A percentile compares a stretch with the other conserved stretches of the same genome.
These are phyloP conservation scores for Agriopis marginaria DNA, from an alignment of 2,888 invertebrate genomes.

Conservation along the genomic window DNA sequence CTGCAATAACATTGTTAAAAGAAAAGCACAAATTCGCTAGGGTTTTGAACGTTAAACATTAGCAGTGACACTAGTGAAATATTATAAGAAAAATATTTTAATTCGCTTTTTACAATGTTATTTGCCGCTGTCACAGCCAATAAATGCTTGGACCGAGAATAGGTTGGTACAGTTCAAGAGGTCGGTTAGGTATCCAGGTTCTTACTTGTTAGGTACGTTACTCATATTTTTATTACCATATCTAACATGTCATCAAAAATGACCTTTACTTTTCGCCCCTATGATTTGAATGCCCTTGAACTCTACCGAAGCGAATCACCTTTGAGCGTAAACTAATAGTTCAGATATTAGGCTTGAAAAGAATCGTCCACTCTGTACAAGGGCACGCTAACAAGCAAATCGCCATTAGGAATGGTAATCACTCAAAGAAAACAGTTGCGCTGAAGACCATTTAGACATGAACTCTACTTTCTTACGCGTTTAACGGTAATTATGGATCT, in stretches of 20 bases:
- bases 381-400: conserved; percentile 11
- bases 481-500: background rate
- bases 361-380: conserved; percentile 1
- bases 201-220: background rate
- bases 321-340: conserved; percentile 30
- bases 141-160: too few species aligned
- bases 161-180: background rate
- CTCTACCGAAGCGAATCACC: conserved; percentile 33
- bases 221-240: conserved; percentile 7
- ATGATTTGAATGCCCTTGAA: conserved; percentile 39
- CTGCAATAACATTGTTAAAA: too few species aligned
- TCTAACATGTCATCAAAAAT: conserved; percentile 26
- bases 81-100: too few species aligned
- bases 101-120: too few species aligned
- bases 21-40: too few species aligned
- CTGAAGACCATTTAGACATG: background rate
- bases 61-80: too few species aligned
- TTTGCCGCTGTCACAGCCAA: too few species aligned
- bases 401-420: background rate
- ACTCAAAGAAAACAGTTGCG: conserved; percentile 4
- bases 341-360: conserved; percentile 20
- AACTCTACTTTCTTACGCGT: conserved; percentile 1
- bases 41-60: too few species aligned
- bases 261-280: conserved; percentile 21
- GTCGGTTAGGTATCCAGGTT: background rate